phyloP scores from a whole-genome alignment of 2,113 vertebrate species.

The Chaenogobius annularis region DNA sequence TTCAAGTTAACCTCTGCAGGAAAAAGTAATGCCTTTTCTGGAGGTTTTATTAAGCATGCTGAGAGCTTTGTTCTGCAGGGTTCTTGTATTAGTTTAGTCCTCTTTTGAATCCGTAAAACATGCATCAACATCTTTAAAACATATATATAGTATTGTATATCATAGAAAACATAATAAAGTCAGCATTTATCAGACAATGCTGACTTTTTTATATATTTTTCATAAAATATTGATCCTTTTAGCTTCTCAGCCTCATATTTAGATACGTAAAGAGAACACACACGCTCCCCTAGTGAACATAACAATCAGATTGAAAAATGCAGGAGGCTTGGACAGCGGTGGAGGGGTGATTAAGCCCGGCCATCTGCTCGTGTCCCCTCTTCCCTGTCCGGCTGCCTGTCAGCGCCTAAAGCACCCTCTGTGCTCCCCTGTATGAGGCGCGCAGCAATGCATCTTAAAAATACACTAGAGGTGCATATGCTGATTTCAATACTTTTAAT shows the following conservation, averaged over 20 bases:
- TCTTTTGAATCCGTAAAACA: too few relatives aligned
- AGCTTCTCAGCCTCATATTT: not conserved
- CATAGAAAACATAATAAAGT: too few relatives aligned
- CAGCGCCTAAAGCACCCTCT: conserved; percentile 10
- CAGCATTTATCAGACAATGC: too few relatives aligned
- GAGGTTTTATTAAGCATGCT: too few relatives aligned
- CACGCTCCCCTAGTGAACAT: conserved; percentile 1
- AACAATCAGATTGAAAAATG: not conserved
- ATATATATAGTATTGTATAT: too few relatives aligned
- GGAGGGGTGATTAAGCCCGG: conserved; percentile 42
- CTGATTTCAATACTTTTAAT: not conserved
- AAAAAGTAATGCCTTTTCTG: too few relatives aligned
- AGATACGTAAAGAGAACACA: not conserved
- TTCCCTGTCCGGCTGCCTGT: conserved; percentile 34
- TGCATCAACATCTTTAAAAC: too few relatives aligned
- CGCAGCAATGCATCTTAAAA: not conserved
- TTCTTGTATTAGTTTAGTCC: too few relatives aligned
- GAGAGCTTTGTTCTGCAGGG: too few relatives aligned
- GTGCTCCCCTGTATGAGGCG: not conserved
- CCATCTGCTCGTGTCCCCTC: conserved; percentile 54
- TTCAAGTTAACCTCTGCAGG: too few relatives aligned
- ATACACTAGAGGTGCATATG: not conserved
- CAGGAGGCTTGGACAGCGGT: conserved; percentile 23
- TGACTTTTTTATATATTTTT: not conserved
- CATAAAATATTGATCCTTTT: not conserved